Evolutionary conservation across 1,140 invertebrate species (phyloP), one percentile per base, ranked within the genome.

Genomic region (Scaptomyza hsui): DNA sequence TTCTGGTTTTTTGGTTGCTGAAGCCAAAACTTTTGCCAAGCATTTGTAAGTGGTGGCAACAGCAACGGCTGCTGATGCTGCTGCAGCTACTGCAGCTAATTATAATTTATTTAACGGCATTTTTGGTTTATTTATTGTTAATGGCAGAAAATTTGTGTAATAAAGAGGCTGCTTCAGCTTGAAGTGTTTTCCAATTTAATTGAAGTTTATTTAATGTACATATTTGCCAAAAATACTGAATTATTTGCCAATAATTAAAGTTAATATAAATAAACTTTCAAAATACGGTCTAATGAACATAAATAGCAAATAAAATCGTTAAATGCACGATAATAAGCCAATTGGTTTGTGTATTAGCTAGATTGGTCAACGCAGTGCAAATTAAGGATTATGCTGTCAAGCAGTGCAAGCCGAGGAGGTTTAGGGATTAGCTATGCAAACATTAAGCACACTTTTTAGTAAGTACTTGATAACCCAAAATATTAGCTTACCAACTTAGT

Each of bases 71-170:
- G n/a, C 39, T 53, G 49, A n/a, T 42, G 47, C 18, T 16, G n/a
- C 39, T 53, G 49, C n/a, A 1, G 32, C 53, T 49, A 56, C 59
- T 65, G 51, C 63, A 64, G 45, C 70, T 75, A 72, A 81, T 83
- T 83, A 75, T 60, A 78, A 83, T 67, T 75, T 56, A 63, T 67
- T 76, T 78, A 47, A 59, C 41, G 65, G 42, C 56, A 64, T 13
- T 63, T 75, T 64, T 75, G 47, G 19, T 51, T 63, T 83, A 75
- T 83, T 78, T 78, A 71, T 72, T 82, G 75, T 55, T 71, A 63
- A 59, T 37, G 39, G 32, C 29, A 45, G 37, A 29, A 74, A 70
- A 78, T 83, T 81, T 63, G 59, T 52, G 53, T 61, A 77, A 82
- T 73, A 57, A 63, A 80, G 63, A 68, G 24, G 48, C 32, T 47